Evolutionary conservation across 2,797 vertebrate genomes (phyloP).

Genomic region (Oryzias sinensis): DNA sequence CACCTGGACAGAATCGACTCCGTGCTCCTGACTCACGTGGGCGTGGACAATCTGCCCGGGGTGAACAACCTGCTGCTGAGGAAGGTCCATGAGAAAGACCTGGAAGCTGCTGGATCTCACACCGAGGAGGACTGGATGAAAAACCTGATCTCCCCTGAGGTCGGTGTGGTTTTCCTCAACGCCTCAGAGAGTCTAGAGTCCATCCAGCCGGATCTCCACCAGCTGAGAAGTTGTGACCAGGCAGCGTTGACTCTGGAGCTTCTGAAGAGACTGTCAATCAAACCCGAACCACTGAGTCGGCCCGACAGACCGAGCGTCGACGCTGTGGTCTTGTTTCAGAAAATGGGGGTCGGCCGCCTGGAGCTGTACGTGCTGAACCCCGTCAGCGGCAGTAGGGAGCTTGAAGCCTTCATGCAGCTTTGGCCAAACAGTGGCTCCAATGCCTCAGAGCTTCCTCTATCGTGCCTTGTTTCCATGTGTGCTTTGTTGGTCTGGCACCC

Average conservation of each 20-base stretch:
- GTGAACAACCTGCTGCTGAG: conserved; percentile 89
- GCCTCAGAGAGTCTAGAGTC: conserved; percentile 68
- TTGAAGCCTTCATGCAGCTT: conserved; percentile 78
- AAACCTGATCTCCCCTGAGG: conserved; percentile 87
- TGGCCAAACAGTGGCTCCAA: conserved; percentile 67
- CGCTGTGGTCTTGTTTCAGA: conserved; percentile 88
- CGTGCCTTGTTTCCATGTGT: conserved; percentile 82
- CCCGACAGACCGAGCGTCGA: conserved; percentile 63
- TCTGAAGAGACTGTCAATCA: conserved; percentile 80
- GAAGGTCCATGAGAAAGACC: conserved; percentile 85
- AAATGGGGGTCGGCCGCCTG: conserved; percentile 93
- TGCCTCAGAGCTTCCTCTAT: conserved; percentile 65
- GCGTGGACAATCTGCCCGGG: conserved; percentile 88
- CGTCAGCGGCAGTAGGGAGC: conserved; percentile 79
- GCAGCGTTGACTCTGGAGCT: conserved; percentile 75
- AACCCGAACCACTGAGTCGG: conserved; percentile 76
- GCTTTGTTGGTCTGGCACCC: conserved; percentile 93
- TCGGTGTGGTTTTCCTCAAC: conserved; percentile 91
- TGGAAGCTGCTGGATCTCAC: conserved; percentile 55
- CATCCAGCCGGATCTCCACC: conserved; percentile 54
- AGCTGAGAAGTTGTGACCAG: conserved; percentile 83
- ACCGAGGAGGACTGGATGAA: conserved; percentile 78
- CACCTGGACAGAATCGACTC: conserved; percentile 93
- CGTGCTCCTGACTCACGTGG: conserved; percentile 86
- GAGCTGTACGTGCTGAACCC: conserved; percentile 94